These are phyloP conservation scores for Amphiprion percula DNA, from an alignment of 2,113 vertebrate genomes.

Conservation along the genomic window DNA sequence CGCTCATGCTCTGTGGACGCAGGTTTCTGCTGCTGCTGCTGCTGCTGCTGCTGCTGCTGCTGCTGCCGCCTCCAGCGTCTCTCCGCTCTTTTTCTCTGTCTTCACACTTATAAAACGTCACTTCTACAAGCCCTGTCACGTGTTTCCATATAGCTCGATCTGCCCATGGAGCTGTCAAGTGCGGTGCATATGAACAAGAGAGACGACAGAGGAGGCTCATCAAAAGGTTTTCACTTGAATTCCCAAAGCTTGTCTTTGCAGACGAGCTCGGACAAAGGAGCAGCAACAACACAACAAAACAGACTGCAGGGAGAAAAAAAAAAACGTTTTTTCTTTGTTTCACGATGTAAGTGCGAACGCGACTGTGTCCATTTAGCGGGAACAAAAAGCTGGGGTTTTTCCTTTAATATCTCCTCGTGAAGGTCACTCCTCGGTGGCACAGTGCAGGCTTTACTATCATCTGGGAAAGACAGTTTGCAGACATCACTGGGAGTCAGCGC, in stretches of 20 bases:
- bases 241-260: conserved; percentile 43
- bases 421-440: not conserved
- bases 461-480: not conserved
- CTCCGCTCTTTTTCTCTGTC: conserved; percentile 55
- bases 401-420: not conserved
- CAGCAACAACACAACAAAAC: conserved; percentile 9
- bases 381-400: conserved; percentile 15
- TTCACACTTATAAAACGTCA: conserved; percentile 81
- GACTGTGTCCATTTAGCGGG: not conserved
- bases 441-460: not conserved
- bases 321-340: not conserved
- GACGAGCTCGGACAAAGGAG: conserved; percentile 35
- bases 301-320: not conserved
- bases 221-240: conserved; percentile 42
- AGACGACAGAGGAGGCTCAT: conserved; percentile 28
- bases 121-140: conserved; percentile 75
- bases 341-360: not conserved
- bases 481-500: conserved; percentile 23
- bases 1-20: conserved; percentile 46
- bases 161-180: conserved; percentile 60
- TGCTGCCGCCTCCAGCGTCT: conserved; percentile 54
- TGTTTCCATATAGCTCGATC: conserved; percentile 63
- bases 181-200: conserved; percentile 47
- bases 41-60: conserved; percentile 19
- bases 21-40: conserved; percentile 14